Base-by-base conservation (phyloP, 2,113 vertebrate species). In the Prietella phreatophila region DNA sequence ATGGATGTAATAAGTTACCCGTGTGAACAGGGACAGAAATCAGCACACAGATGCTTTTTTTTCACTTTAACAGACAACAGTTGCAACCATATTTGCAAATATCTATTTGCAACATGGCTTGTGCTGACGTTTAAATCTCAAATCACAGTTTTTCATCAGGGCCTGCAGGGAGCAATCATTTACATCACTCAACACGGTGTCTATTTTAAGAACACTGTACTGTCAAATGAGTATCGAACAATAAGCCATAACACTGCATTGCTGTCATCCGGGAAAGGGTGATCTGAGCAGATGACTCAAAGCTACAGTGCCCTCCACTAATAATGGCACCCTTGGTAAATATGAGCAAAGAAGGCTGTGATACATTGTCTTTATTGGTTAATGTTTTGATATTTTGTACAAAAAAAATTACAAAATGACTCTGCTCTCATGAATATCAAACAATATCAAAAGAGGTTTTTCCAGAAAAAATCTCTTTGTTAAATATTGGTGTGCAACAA, bases 181-280 rank as follows among this genome's bases (percentile, higher is more conserved):
- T 11, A 65, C 27, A 27, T 85, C 47, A 63, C 25, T 87, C 19
- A 86, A 67, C 30, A 5, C 65, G 14, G 33, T 33, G 30, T 73
- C 65, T 89, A 86, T 78, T 53, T 85, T 85, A 14, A 19, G 42
- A 56, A 30, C 33, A 30, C 10, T 78, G 9, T 84, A 73, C 58
- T 85, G 36, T 85, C n/a, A 61, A 61, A 76, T 17, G 50, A 65
- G 17, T 75, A 69, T n/a, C 56, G 85, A 67, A 60, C 13, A 5
- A 75, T 58, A 85, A 27, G 81, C 22, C 63, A 61, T 13, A 63
- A 33, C 36, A 27, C 27, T 73, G 85, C 61, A 75, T 80, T 65
- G 56, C 82, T 89, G 82, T 84, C 63, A 81, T 63, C 22, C 20
- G 36, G 22, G 47, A 36, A 30, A 42, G 25, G 14, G 50, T 73